Evolutionary conservation across 2,113 vertebrate genomes (phyloP).

Genomic region (Prionailurus viverrinus): DNA sequence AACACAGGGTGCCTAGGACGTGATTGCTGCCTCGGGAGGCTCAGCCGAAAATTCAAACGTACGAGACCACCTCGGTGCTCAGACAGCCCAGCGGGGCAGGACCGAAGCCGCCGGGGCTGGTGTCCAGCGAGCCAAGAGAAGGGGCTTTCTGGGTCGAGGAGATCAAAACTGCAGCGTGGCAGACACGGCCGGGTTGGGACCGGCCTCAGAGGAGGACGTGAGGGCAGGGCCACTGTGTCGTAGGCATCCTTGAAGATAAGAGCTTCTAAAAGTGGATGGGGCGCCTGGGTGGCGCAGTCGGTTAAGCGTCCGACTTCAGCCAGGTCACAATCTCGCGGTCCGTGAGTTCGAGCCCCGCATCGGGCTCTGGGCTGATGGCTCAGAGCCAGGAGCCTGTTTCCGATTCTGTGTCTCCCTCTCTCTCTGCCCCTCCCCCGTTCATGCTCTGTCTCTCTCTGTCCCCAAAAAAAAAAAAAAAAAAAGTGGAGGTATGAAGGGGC

Average conservation of each 20-base stretch:
- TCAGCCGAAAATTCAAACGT: not conserved
- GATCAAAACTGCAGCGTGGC: fast-evolving
- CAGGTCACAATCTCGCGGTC: too few species aligned
- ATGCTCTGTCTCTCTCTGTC: too few species aligned
- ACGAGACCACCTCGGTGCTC: fast-evolving
- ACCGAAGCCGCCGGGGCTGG: not conserved
- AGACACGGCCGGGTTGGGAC: fast-evolving
- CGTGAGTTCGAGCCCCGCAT: too few species aligned
- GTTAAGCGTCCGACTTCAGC: too few species aligned
- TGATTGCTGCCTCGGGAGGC: too few species aligned
- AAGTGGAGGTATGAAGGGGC: not conserved
- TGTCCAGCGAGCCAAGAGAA: not conserved
- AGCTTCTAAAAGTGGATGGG: not conserved
- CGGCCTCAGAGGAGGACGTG: not conserved
- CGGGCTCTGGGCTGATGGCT: too few species aligned
- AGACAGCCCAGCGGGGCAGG: not conserved
- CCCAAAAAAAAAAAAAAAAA: too few species aligned
- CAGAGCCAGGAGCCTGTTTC: too few species aligned
- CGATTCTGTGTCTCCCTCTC: too few species aligned
- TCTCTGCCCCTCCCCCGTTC: too few species aligned
- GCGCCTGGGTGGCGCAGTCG: too few species aligned
- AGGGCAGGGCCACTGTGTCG: too few species aligned
- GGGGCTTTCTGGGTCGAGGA: not conserved
- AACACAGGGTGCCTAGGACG: not conserved
- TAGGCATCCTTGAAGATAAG: not conserved